Base-by-base conservation (phyloP, 2,113 vertebrate genomes). In the Trogon surrucura region DNA sequence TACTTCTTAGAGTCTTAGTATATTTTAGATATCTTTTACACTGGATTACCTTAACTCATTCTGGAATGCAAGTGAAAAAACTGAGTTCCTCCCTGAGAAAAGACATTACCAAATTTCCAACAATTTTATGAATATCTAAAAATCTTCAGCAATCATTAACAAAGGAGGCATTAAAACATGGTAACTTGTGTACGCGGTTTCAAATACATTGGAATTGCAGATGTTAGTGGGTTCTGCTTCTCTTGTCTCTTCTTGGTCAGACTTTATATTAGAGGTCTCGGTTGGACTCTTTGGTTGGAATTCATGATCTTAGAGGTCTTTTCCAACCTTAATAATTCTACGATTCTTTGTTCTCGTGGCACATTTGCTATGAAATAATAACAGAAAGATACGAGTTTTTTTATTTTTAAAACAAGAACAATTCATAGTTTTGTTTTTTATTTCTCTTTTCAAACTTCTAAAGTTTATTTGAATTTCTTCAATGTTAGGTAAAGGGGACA, bases 31-130 rank as follows among this genome's bases (percentile, higher is more conserved):
- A 1, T 38, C 61, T 45, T 90, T 79, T 88, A 27, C 6, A 26
- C 6, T 27, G 8, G 4, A 41, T n/a, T 34, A 30, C 5, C 32
- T 72, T 34, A 60, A 51, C 48, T 65, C 7, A 72, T 56, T 18
- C 20, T 67, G 19, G 22, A 92, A 2, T 17, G 10, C 11, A 79
- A 88, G 21, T 44, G 10, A 90, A 69, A 45, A 82, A 79, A 56
- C 34, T 47, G 4, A 85, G 10, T 67, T 64, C 21, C 4, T 61
- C 5, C 10, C 19, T 34, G 23, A 84, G 32, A 73, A 80, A 45
- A 72, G 10, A 8, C 32, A 36, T 29, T 36, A 26, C 12, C 0
- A 0, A 4, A 57, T 30, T 6, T 8, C 9, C 29, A 65, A 47
- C 1, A 60, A 23, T n/a, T 23, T 84, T 61, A 29, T 70, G 16